Evolutionary conservation across 2,113 vertebrate species (phyloP).

Genomic region (Narcine bancroftii): DNA sequence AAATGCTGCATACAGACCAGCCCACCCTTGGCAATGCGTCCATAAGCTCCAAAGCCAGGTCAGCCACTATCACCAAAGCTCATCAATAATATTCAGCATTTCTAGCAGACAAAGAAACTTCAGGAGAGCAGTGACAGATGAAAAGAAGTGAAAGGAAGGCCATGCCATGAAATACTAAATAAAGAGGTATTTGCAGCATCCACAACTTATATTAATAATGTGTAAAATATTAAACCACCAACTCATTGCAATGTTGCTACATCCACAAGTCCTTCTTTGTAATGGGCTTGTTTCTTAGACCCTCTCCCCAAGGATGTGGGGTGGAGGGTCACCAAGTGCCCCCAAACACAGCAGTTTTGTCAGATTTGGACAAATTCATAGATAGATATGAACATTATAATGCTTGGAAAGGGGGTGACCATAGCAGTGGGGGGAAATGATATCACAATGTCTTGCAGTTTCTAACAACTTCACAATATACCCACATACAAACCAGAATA

Average conservation of each 20-base stretch:
- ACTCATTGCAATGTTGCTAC: not conserved
- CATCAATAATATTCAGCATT: not conserved
- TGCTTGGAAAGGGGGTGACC: not conserved
- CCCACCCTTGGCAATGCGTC: not conserved
- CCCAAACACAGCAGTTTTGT: not conserved
- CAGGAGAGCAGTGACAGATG: not conserved
- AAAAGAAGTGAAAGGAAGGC: not conserved
- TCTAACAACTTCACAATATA: not conserved
- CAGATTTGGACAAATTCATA: not conserved
- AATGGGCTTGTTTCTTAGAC: not conserved
- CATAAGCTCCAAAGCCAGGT: not conserved
- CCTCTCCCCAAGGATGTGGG: not conserved
- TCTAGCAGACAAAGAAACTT: not conserved
- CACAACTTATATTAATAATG: not conserved
- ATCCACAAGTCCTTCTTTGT: not conserved
- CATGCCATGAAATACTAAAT: not conserved
- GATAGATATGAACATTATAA: not conserved
- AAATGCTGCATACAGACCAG: too few relatives aligned
- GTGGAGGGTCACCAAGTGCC: too few relatives aligned
- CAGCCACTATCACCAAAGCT: not conserved
- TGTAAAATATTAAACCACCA: not conserved
- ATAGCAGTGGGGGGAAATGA: not conserved
- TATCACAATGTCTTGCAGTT: not conserved
- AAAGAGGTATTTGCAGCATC: not conserved
- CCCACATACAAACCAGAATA: conserved; percentile 20